Base-by-base conservation (phyloP, 2,113 vertebrate genomes). In the Pseudorasbora parva region DNA sequence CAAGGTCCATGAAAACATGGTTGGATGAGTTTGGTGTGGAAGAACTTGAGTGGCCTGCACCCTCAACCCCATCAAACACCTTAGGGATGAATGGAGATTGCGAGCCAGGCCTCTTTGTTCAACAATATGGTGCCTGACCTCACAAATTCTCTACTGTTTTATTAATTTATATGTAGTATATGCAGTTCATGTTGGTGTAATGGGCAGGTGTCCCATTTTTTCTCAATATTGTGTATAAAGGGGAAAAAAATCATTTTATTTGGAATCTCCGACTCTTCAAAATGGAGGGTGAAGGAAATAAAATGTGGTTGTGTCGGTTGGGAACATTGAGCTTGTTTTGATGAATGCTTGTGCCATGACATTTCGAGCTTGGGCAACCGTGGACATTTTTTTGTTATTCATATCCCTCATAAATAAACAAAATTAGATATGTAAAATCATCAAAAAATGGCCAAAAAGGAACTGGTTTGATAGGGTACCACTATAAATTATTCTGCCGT, bases 331-430 rank as follows among this genome's bases (percentile, higher is more conserved):
- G 45, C 71, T 54, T 56, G 72, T 51, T 49, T 23, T 78, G 41
- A 66, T 47, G 8, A 64, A 79, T 49, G 43, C 15, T 66, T 66
- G 4, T 49, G 59, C 19, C 17, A 8, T 49, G 43, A 66, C 41
- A 66, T 30, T 79, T 64, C 5, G 2, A 64, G 25, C 41, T 60
- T 66, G 23, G 5, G 23, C 59, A 79, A 79, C 23, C 49, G 10
- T 47, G 47, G 33, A 78, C n/a, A 60, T 10, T 60, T 60, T n/a
- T 78, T 78, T 78, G 41, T 60, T 60, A 78, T 78, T 60, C 56
- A 78, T 60, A n/a, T 66, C 59, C 43, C 43, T 66, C 77, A 79
- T 49, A 79, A 79, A 79, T 6, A 6, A 21, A 30, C 3, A 0
- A 66, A 66, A 79, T 79, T 64, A 14, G 41, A 79, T 21, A 8